Percentiles rank a stretch among this genome's conserved stretches.
Conservation (phyloP, 1,140 invertebrate species). For the Micrasema minimum region DNA sequence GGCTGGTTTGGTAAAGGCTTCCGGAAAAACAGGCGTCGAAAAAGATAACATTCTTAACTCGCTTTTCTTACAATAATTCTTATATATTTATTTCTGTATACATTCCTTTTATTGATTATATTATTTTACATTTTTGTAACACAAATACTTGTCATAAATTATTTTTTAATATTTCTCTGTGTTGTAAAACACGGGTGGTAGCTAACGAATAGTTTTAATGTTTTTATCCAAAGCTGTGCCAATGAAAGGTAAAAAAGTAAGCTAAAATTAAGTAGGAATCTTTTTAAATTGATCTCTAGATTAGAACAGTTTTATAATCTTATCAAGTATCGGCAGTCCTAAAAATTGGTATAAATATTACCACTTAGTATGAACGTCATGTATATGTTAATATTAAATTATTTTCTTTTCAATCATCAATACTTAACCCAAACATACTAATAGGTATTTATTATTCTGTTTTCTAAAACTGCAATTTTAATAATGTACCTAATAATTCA, state of each 20-base stretch:
- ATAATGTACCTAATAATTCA: too few relatives aligned
- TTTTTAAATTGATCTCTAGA: slow-evolving; percentile 12
- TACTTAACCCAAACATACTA: too few relatives aligned
- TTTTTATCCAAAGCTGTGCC: slow-evolving; percentile 34
- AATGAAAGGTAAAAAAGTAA: slow-evolving; percentile 22
- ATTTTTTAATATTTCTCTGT: too few relatives aligned
- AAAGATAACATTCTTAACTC: slow-evolving; percentile 52
- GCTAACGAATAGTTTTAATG: slow-evolving; percentile 11
- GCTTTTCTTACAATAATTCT: neutral
- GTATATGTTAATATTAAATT: too few relatives aligned
- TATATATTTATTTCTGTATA: neutral
- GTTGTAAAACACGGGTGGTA: neutral
- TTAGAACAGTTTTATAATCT: neutral
- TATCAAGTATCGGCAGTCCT: neutral
- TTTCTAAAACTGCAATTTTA: too few relatives aligned
- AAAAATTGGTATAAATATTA: too few relatives aligned
- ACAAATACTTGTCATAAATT: neutral
- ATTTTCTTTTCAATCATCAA: too few relatives aligned
- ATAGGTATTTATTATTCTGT: too few relatives aligned
- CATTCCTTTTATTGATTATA: slow-evolving; percentile 28
- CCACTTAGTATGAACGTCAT: too few relatives aligned
- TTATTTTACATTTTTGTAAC: slow-evolving; percentile 16
- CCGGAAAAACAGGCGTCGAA: slow-evolving; percentile 62
- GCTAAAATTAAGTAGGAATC: neutral
- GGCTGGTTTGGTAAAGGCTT: slow-evolving; percentile 73